Evolutionary conservation across 2,888 invertebrate species (phyloP).

Genomic region (Ephialtes manifestator): DNA sequence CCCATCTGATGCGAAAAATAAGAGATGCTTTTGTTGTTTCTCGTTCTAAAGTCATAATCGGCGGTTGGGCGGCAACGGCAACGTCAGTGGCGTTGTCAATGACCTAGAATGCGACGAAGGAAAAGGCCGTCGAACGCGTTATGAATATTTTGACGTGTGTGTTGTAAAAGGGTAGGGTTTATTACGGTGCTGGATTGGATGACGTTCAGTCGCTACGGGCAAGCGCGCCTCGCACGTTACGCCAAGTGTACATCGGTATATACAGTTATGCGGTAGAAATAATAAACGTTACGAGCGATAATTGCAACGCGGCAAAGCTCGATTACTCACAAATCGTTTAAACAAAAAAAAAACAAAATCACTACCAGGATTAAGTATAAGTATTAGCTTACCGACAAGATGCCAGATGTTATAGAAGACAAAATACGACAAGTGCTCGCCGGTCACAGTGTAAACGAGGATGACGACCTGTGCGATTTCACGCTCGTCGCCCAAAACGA

Average conservation of each 20-base stretch:
- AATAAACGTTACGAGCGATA: slow-evolving; percentile 45
- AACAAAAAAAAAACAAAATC: background rate
- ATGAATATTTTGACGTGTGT: slow-evolving; percentile 68
- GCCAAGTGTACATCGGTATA: slow-evolving; percentile 34
- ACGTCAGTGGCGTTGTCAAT: slow-evolving; percentile 51
- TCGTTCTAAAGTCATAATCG: background rate
- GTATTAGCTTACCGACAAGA: slow-evolving; percentile 74
- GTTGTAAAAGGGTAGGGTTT: slow-evolving; percentile 63
- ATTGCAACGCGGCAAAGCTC: slow-evolving; percentile 50
- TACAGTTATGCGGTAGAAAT: slow-evolving; percentile 53
- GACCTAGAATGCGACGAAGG: slow-evolving; percentile 66
- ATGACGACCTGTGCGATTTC: slow-evolving; percentile 93
- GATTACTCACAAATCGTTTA: background rate
- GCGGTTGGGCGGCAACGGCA: background rate
- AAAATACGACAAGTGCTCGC: slow-evolving; percentile 89
- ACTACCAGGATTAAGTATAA: too few relatives aligned
- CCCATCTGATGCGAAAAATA: too few relatives aligned
- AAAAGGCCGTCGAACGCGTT: slow-evolving; percentile 68
- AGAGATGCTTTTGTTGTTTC: too few relatives aligned
- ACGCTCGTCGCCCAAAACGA: slow-evolving; percentile 94
- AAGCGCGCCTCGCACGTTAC: slow-evolving; percentile 31
- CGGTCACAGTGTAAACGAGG: slow-evolving; percentile 88
- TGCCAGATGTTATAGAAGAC: slow-evolving; percentile 89
- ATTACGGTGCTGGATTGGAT: slow-evolving; percentile 59
- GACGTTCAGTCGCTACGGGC: slow-evolving; percentile 57